phyloP scores from a whole-genome alignment of 2,888 invertebrate genomes.

The Noctua janthe region DNA sequence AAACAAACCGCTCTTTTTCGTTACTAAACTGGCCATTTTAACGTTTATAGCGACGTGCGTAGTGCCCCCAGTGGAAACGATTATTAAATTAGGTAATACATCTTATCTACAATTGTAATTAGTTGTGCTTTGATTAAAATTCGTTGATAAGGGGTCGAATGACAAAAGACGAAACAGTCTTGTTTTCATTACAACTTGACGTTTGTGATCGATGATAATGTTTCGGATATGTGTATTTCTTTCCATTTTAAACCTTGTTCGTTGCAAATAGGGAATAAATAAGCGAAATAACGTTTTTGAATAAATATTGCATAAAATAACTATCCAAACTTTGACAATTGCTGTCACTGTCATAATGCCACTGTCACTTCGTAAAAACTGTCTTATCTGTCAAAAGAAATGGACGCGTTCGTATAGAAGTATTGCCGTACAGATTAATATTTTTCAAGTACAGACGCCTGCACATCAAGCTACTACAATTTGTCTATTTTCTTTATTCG shows the following conservation, averaged over 20 bases:
- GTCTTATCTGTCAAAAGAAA: slow-evolving; percentile 6
- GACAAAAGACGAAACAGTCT: slow-evolving; percentile 65
- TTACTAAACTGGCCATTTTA: slow-evolving; percentile 80
- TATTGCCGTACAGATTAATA: neutral
- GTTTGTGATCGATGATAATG: slow-evolving; percentile 21
- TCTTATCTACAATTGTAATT: slow-evolving; percentile 88
- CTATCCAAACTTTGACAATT: slow-evolving; percentile 36
- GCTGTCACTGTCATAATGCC: slow-evolving; percentile 12
- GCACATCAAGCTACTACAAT: too few relatives aligned
- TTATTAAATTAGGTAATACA: slow-evolving; percentile 79
- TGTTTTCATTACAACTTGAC: slow-evolving; percentile 56
- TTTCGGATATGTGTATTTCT: slow-evolving; percentile 15
- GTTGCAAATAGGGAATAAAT: neutral
- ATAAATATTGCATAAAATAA: neutral
- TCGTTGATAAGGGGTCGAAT: slow-evolving; percentile 71
- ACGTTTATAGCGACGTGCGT: slow-evolving; percentile 51
- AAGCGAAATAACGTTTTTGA: neutral
- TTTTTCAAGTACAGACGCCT: neutral
- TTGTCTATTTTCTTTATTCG: too few relatives aligned
- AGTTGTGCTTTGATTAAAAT: slow-evolving; percentile 78
- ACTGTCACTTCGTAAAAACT: neutral
- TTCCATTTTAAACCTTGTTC: slow-evolving; percentile 38
- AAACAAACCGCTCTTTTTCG: slow-evolving; percentile 75
- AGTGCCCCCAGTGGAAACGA: slow-evolving; percentile 59
- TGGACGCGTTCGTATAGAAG: slow-evolving; percentile 32